These are phyloP conservation scores for Meandrina meandrites DNA, from an alignment of 92 coral and sea anemone species.

Conservation along the genomic window DNA sequence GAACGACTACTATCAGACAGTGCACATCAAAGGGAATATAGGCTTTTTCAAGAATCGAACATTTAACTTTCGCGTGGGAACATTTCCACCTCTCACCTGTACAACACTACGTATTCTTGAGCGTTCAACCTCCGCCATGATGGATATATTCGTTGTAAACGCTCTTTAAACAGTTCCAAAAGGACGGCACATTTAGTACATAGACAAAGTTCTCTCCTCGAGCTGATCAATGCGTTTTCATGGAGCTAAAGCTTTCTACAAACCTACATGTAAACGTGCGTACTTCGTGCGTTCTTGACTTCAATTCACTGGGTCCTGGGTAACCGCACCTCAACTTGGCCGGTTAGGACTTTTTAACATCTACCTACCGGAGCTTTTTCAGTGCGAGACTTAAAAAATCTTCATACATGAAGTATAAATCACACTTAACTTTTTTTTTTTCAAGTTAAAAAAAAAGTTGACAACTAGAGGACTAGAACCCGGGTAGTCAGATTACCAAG, in stretches of 20 bases:
- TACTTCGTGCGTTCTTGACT: not conserved
- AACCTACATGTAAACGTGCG: not conserved
- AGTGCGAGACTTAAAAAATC: no score
- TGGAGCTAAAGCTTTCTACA: not conserved
- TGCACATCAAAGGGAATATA: not conserved
- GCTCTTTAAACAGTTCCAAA: not conserved
- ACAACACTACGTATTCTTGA: conserved; percentile 81
- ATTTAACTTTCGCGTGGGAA: no score
- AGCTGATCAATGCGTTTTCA: not conserved
- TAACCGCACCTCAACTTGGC: not conserved
- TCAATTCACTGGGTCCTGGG: not conserved
- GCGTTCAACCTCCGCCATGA: conserved; percentile 53
- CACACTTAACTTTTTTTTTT: no score
- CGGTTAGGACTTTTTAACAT: no score
- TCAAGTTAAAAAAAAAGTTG: no score
- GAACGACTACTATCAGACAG: not conserved
- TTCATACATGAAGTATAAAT: no score
- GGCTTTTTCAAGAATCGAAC: not conserved
- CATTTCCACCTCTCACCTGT: conserved; percentile 43
- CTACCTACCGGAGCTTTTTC: no score
- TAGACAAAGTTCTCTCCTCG: not conserved
- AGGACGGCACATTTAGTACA: not conserved
- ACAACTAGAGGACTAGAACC: no score
- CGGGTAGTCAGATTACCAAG: no score
- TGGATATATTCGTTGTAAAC: not conserved